These are phyloP conservation scores for Cyrtorhinus lividipennis DNA, from an alignment of 1,140 invertebrate genomes.

Conservation along the genomic window DNA sequence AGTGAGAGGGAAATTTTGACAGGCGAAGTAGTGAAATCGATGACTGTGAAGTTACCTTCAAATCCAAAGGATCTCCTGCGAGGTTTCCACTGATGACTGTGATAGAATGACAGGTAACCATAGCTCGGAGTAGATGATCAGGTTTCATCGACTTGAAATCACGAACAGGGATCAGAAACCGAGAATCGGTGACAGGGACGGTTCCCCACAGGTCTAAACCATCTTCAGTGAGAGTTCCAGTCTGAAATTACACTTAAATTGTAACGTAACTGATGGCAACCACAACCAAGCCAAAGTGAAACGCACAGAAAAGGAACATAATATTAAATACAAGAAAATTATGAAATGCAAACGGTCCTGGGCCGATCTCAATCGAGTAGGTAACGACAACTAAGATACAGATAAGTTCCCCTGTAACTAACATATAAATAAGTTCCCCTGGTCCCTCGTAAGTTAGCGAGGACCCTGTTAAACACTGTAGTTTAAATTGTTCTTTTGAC, in stretches of 20 bases:
- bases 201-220: slow-evolving; percentile 84
- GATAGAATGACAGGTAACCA: slow-evolving; percentile 68
- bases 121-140: slow-evolving; percentile 38
- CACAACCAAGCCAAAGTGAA: background rate
- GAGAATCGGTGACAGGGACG: slow-evolving; percentile 42
- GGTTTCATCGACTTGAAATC: slow-evolving; percentile 34
- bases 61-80: slow-evolving; percentile 68
- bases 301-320: too few relatives aligned
- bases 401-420: too few relatives aligned
- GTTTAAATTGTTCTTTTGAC: too few relatives aligned
- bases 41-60: slow-evolving; percentile 37
- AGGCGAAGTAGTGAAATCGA: too few relatives aligned
- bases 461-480: too few relatives aligned
- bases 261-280: slow-evolving; percentile 21
- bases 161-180: slow-evolving; percentile 42
- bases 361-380: background rate
- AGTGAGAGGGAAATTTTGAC: too few relatives aligned
- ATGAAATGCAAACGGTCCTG: too few relatives aligned
- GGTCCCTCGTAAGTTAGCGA: too few relatives aligned
- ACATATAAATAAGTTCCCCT: too few relatives aligned
- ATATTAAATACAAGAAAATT: too few relatives aligned
- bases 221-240: slow-evolving; percentile 88
- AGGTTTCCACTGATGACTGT: slow-evolving; percentile 62
- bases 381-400: too few relatives aligned
- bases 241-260: too few relatives aligned